Percentiles rank a stretch among this genome's conserved stretches.
These are phyloP conservation scores for Salarias fasciatus DNA, from an alignment of 2,797 vertebrate species.

Conservation along the genomic window DNA sequence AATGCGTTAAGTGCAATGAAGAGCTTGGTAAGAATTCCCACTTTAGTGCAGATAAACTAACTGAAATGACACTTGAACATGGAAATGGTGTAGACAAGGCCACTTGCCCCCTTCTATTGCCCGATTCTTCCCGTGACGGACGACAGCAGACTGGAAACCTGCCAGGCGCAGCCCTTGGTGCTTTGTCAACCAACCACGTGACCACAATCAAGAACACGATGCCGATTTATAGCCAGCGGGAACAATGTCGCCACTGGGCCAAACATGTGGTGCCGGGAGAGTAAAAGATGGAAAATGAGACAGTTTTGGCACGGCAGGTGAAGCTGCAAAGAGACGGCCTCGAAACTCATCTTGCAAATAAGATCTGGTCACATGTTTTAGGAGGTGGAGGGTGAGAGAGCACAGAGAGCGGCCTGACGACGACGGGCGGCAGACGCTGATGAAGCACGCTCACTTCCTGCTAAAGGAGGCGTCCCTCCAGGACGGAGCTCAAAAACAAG, in stretches of 20 bases:
- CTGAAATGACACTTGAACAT: conserved; percentile 37
- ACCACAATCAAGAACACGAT: conserved; percentile 41
- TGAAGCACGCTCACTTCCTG: conserved; percentile 32
- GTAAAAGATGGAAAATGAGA: conserved; percentile 1
- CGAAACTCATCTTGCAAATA: conserved; percentile 47
- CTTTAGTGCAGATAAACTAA: conserved; percentile 49
- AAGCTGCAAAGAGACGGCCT: conserved; percentile 40
- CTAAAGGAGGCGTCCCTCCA: not conserved
- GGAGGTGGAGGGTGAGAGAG: conserved; percentile 1
- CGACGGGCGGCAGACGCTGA: conserved; percentile 12
- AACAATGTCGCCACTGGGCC: no score
- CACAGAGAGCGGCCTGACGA: conserved; percentile 13
- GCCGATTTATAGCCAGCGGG: not conserved
- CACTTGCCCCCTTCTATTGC: conserved; percentile 32
- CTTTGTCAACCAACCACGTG: conserved; percentile 31
- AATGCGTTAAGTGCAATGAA: conserved; percentile 81
- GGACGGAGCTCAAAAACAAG: not conserved
- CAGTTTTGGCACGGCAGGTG: conserved; percentile 58
- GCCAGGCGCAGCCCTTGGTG: conserved; percentile 54
- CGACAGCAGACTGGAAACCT: conserved; percentile 48
- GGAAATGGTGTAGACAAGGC: conserved; percentile 18
- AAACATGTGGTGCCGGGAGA: conserved; percentile 11
- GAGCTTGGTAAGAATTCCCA: conserved; percentile 64
- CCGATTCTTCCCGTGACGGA: conserved; percentile 30
- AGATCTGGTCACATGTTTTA: conserved; percentile 42